A percentile compares a stretch with the other conserved stretches of the same genome.
These are phyloP conservation scores for Plecturocebus donacophilus DNA, from an alignment of 2,113 vertebrate species.

Conservation along the genomic window DNA sequence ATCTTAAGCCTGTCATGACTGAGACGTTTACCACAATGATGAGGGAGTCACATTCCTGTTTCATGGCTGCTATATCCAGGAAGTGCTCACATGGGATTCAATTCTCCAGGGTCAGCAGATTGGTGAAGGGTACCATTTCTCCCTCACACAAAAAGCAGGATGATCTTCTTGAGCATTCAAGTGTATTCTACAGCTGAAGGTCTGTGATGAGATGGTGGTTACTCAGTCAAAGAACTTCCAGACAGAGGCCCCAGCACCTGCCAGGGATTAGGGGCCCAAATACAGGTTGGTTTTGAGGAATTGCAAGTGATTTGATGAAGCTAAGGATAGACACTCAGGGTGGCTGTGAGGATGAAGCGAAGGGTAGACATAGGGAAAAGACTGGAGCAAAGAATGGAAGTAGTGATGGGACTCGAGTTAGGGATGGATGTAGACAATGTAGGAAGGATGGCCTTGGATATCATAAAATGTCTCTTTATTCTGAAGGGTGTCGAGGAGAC, in stretches of 20 bases:
- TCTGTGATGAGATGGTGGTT: neutral
- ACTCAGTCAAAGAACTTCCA: neutral
- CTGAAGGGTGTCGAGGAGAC: neutral
- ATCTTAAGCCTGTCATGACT: neutral
- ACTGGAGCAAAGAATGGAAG: neutral
- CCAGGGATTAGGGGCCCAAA: neutral
- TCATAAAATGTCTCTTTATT: neutral
- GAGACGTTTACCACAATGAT: neutral
- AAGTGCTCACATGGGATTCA: neutral
- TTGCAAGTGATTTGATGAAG: neutral
- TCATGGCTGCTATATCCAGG: neutral
- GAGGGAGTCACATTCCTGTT: neutral
- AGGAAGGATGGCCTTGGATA: neutral
- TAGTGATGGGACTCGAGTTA: no score
- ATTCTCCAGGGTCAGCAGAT: neutral
- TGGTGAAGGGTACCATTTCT: neutral
- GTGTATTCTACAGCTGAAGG: neutral
- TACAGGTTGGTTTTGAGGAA: neutral
- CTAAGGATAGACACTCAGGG: no score
- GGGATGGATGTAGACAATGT: neutral
- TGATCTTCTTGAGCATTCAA: neutral
- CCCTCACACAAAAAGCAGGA: neutral
- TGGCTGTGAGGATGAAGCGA: neutral
- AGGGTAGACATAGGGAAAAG: neutral
- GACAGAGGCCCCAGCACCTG: neutral